These are phyloP conservation scores for Elephas maximus DNA, from an alignment of 2,113 vertebrate species.

Conservation along the genomic window DNA sequence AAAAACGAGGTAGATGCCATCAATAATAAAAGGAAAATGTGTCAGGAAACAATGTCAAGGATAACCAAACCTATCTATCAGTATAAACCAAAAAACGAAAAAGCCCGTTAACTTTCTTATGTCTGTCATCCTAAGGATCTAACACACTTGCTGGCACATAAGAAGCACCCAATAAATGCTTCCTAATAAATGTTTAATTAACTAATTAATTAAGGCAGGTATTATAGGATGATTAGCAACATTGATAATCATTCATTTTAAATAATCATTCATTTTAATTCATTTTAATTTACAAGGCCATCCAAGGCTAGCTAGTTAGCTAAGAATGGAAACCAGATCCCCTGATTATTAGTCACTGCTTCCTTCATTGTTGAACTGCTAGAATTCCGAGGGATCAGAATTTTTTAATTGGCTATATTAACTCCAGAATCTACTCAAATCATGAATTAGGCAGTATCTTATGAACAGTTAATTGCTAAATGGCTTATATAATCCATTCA, in stretches of 20 bases:
- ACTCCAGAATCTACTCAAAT: slow-evolving; percentile 52
- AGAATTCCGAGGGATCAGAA: slow-evolving; percentile 26
- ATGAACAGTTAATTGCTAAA: slow-evolving; percentile 31
- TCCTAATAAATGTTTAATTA: slow-evolving; percentile 24
- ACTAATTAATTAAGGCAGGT: background rate
- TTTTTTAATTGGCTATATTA: background rate
- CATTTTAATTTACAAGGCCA: background rate
- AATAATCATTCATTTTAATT: background rate
- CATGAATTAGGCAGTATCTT: background rate
- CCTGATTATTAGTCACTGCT: background rate
- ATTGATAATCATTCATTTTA: background rate
- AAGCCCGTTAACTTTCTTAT: background rate
- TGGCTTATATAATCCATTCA: background rate
- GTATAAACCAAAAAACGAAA: background rate
- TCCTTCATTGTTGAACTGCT: slow-evolving; percentile 33
- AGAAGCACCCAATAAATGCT: slow-evolving; percentile 1
- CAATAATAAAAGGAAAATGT: slow-evolving; percentile 23
- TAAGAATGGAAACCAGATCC: slow-evolving; percentile 2
- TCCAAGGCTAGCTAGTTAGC: background rate
- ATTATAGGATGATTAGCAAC: background rate
- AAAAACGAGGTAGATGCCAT: background rate
- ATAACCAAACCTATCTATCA: background rate
- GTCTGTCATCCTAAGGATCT: background rate
- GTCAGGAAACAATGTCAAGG: slow-evolving; percentile 32
- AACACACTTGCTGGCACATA: background rate